phyloP scores from a whole-genome alignment of 92 coral and sea anemone genomes.

The Zoanthus sociatus region DNA sequence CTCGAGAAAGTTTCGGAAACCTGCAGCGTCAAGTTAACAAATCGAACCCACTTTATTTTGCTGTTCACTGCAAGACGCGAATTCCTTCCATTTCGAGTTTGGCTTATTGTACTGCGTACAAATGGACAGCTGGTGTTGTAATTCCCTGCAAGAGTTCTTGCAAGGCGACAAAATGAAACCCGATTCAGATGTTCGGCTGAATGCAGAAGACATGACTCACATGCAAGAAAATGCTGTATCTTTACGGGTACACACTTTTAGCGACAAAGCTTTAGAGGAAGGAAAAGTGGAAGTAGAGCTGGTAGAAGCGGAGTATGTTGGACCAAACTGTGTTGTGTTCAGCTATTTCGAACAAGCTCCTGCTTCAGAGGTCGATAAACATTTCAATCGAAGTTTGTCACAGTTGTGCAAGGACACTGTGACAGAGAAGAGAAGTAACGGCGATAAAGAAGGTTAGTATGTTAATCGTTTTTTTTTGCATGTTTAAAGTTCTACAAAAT shows the following conservation, averaged over 20 bases:
- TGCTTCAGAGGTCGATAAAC: conserved; percentile 22
- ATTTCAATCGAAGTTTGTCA: conserved; percentile 30
- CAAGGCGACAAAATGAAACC: conserved; percentile 27
- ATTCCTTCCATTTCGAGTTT: conserved; percentile 13
- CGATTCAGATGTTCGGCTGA: background rate
- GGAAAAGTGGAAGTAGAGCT: conserved; percentile 38
- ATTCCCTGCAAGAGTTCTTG: conserved; percentile 23
- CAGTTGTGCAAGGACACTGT: background rate
- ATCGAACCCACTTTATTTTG: background rate
- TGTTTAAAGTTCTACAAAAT: background rate
- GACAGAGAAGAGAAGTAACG: background rate
- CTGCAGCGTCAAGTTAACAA: background rate
- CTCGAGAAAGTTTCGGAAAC: background rate
- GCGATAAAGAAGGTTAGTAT: conserved; percentile 12
- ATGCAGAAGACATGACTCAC: background rate
- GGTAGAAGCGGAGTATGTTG: conserved; percentile 34
- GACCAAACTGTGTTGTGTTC: conserved; percentile 32
- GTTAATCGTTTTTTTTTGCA: background rate
- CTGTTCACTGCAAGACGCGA: background rate
- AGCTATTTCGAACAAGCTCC: conserved; percentile 28
- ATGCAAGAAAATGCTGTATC: background rate
- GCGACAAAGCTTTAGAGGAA: conserved; percentile 27
- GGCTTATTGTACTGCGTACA: background rate
- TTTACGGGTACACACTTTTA: background rate
- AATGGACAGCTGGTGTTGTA: conserved; percentile 46